Evolutionary conservation across 2,797 vertebrate species (phyloP).

Genomic region (Sebastes miniatus): DNA sequence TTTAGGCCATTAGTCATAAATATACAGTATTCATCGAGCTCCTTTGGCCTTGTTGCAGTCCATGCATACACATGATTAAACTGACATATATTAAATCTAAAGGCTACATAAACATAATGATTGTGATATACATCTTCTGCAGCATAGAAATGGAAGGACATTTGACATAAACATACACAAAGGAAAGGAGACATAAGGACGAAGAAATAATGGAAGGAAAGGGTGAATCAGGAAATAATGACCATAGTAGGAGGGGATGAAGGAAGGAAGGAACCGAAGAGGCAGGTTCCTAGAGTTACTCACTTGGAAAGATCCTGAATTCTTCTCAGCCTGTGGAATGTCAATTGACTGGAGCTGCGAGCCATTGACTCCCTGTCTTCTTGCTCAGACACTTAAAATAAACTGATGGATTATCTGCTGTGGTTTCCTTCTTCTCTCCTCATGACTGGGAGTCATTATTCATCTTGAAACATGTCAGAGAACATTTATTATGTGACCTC

Average conservation of each 20-base stretch:
- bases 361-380: background rate
- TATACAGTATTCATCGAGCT: background rate
- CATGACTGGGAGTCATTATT: background rate
- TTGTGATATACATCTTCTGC: background rate
- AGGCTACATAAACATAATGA: background rate
- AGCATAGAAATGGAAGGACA: background rate
- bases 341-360: slow-evolving; percentile 25
- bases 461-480: background rate
- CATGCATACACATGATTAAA: background rate
- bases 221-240: background rate
- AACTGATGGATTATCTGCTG: background rate
- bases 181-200: background rate
- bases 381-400: background rate
- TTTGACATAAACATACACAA: background rate
- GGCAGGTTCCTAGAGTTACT: slow-evolving; percentile 13
- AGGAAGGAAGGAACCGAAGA: background rate
- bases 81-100: background rate
- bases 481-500: background rate
- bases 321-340: slow-evolving; percentile 27
- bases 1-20: background rate
- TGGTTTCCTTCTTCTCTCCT: background rate
- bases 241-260: background rate
- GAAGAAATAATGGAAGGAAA: slow-evolving; percentile 3
- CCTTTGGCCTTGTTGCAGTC: background rate
- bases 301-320: background rate